phyloP scores from a whole-genome alignment of 1,140 invertebrate genomes.

The Drosophila nebulosa region DNA sequence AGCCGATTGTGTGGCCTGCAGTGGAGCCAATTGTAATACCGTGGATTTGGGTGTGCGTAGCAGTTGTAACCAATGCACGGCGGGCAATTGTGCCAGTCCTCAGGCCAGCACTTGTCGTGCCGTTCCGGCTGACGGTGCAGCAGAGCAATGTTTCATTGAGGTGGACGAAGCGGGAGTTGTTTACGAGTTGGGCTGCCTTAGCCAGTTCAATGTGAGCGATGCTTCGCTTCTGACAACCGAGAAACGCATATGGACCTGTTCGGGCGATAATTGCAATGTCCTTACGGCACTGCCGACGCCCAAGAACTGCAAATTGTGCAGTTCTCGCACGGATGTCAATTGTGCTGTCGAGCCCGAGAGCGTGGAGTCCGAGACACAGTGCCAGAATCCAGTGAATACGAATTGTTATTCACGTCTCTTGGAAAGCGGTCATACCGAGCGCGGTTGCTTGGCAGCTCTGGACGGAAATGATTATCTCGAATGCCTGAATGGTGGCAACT shows the following conservation, averaged over 20 bases:
- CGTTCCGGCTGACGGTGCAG: constrained; percentile 21
- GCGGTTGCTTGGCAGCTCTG: constrained; percentile 54
- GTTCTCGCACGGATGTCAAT: constrained; percentile 49
- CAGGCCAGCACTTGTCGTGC: constrained; percentile 55
- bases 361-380: constrained; percentile 10
- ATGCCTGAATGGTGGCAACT: constrained; percentile 38
- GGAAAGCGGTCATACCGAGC: constrained; percentile 65
- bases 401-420: constrained; percentile 65
- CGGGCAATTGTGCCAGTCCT: constrained; percentile 48
- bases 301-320: constrained; percentile 53
- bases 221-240: constrained; percentile 18
- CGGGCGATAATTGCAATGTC: constrained; percentile 67
- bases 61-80: constrained; percentile 56
- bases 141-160: constrained; percentile 65
- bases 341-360: constrained; percentile 46
- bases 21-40: constrained; percentile 38
- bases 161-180: constrained; percentile 35
- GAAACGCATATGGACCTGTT: constrained; percentile 64
- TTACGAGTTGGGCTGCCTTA: constrained; percentile 58
- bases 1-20: constrained; percentile 53
- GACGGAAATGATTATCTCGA: constrained; percentile 53
- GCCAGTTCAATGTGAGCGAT: constrained; percentile 64
- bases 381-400: constrained; percentile 41
- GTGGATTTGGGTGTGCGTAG: constrained; percentile 52
- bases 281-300: constrained; percentile 33